These are phyloP conservation scores for Orthosia gracilis DNA, from an alignment of 2,888 invertebrate genomes.

Conservation along the genomic window DNA sequence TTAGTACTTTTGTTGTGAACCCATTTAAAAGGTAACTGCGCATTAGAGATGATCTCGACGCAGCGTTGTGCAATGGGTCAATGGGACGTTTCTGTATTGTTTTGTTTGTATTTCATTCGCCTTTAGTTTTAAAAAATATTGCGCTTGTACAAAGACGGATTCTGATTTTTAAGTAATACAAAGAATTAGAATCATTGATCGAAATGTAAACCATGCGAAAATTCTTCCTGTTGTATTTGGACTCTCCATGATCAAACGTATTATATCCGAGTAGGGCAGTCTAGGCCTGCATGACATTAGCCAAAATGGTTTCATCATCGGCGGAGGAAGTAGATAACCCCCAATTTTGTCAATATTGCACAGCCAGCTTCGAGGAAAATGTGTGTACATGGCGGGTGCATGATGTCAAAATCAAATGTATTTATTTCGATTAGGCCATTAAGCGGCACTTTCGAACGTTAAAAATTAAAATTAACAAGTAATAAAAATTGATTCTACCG, in stretches of 20 bases:
- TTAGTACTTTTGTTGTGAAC: conserved; percentile 24
- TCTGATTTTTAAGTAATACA: too few relatives aligned
- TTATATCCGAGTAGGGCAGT: not conserved
- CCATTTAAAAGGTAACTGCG: conserved; percentile 43
- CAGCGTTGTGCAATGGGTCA: not conserved
- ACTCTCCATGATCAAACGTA: not conserved
- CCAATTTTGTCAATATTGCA: conserved; percentile 11
- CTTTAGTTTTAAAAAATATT: not conserved
- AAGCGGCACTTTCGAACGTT: too few relatives aligned
- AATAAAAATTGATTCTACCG: too few relatives aligned
- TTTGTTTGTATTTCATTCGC: not conserved
- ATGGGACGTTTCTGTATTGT: not conserved
- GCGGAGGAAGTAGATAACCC: conserved; percentile 19
- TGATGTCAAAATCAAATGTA: too few relatives aligned
- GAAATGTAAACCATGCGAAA: not conserved
- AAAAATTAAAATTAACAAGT: too few relatives aligned
- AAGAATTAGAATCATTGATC: not conserved
- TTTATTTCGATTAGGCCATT: too few relatives aligned
- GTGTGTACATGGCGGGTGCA: not conserved
- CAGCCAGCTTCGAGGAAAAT: not conserved
- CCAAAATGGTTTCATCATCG: conserved; percentile 2
- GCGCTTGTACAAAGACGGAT: not conserved
- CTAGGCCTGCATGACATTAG: not conserved
- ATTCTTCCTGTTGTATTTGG: not conserved
- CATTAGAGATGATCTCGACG: conserved; percentile 26